Conservation (phyloP, 2,797 vertebrate genomes). For the Halcyon smyrnensis region DNA sequence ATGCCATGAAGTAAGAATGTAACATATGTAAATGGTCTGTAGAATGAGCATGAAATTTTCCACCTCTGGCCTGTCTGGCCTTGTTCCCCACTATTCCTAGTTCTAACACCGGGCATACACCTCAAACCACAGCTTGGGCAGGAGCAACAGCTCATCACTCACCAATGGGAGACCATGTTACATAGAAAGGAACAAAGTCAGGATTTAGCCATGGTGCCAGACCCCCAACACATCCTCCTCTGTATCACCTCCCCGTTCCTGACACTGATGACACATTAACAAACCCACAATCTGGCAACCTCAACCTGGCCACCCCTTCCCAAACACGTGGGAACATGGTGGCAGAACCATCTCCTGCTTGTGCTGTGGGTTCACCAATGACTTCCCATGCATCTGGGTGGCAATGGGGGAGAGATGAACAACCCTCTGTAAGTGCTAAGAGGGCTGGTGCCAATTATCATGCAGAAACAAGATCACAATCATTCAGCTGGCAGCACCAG, state of each 20-base stretch:
- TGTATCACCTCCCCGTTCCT: not conserved
- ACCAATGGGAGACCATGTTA: not conserved
- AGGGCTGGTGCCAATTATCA: not conserved
- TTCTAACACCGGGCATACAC: not conserved
- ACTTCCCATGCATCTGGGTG: not conserved
- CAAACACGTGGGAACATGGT: fast-evolving
- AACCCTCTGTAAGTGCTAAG: not conserved
- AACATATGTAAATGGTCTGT: not conserved
- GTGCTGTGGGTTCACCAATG: not conserved
- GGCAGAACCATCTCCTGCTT: not conserved
- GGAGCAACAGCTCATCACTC: not conserved
- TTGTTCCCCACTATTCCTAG: fast-evolving
- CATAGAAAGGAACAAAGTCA: not conserved
- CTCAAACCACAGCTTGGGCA: not conserved
- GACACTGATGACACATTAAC: not conserved
- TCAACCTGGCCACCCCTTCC: not conserved
- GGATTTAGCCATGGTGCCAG: not conserved
- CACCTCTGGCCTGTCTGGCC: not conserved
- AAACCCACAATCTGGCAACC: not conserved
- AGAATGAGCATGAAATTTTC: not conserved
- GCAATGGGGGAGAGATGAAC: not conserved
- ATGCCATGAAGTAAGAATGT: not conserved
- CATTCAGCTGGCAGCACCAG: not conserved
- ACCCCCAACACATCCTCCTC: not conserved
- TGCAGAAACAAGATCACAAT: not conserved